Evolutionary conservation across 2,888 invertebrate genomes (phyloP).

Genomic region (Pogonocherus hispidulus): DNA sequence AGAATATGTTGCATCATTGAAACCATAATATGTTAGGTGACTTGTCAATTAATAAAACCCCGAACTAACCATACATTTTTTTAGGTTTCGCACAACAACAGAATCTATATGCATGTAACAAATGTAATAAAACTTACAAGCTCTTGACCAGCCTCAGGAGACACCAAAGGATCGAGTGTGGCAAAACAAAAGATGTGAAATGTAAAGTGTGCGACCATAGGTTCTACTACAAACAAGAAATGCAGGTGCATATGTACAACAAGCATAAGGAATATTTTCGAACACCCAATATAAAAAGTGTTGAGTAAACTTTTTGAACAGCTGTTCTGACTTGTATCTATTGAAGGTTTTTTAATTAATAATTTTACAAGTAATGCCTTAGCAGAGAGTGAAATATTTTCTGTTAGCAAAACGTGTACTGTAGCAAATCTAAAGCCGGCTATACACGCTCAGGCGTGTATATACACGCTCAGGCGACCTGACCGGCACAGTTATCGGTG

Average conservation of each 20-base stretch:
- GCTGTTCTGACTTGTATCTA: not conserved
- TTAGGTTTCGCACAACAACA: too few relatives aligned
- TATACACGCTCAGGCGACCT: too few relatives aligned
- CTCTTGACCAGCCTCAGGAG: conserved; percentile 42
- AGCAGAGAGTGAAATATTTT: too few relatives aligned
- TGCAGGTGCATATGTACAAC: conserved; percentile 40
- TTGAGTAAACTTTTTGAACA: not conserved
- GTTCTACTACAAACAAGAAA: conserved; percentile 41
- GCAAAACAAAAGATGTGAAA: conserved; percentile 64
- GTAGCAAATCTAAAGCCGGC: too few relatives aligned
- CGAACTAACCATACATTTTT: too few relatives aligned
- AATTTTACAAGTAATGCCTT: too few relatives aligned
- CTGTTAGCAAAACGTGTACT: too few relatives aligned
- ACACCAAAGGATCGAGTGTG: conserved; percentile 50
- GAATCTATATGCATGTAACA: conserved; percentile 32
- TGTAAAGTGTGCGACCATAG: conserved; percentile 37
- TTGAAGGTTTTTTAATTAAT: not conserved
- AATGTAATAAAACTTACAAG: conserved; percentile 46
- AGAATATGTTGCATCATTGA: too few relatives aligned
- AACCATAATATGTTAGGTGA: too few relatives aligned
- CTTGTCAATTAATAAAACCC: too few relatives aligned
- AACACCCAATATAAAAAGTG: not conserved
- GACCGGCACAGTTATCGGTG: too few relatives aligned
- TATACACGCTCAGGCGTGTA: too few relatives aligned
- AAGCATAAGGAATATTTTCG: conserved; percentile 27